Base-by-base conservation (phyloP, 2,113 vertebrate genomes). In the Indri indri region DNA sequence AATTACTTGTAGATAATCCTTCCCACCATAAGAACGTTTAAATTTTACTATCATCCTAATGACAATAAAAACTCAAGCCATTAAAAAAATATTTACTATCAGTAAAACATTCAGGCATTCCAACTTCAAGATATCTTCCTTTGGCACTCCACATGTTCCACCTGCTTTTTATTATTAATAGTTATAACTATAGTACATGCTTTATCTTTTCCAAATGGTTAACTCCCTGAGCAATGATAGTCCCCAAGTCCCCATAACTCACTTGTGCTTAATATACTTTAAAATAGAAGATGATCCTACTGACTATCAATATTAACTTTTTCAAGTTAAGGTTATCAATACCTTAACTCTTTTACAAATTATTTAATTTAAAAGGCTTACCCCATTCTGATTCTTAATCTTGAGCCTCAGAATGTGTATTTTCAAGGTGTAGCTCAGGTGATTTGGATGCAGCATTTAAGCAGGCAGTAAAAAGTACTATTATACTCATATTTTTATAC, bases 91-190 rank as follows among this genome's bases (percentile, higher is more conserved):
- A 22, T 57, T 57, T 57, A 73, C 13, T 85, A 73, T 50, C n/a
- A 97, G 70, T 11, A 50, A 76, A 94, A 89, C 12, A 80, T 22
- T 2, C 12, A 77, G 45, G 40, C 85, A 89, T 73, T 81, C 52
- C 45, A 89, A 81, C 1, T 65, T 81, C 40, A 93, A 91, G 87
- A 93, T 96, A 94, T 74, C 47, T 57, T 27, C 61, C n/a, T 90
- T 65, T 74, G 68, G 50, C 59, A 87, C 34, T 63, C 37, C 76
- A 5, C 20, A 65, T 25, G 71, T 27, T 50, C 37, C 42, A 84
- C 34, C 61, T 65, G 76, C n/a, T 63, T 63, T 71, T 90, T 91
- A 47, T 63, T 70, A 54, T 8, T 57, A 57, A 57, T 57, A 84
- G 34, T 40, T 79, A 74, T 50, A n/a, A 57, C 37, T 61, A 34